Evolutionary conservation across 2,113 vertebrate genomes (phyloP).

Genomic region (Turnix velox): DNA sequence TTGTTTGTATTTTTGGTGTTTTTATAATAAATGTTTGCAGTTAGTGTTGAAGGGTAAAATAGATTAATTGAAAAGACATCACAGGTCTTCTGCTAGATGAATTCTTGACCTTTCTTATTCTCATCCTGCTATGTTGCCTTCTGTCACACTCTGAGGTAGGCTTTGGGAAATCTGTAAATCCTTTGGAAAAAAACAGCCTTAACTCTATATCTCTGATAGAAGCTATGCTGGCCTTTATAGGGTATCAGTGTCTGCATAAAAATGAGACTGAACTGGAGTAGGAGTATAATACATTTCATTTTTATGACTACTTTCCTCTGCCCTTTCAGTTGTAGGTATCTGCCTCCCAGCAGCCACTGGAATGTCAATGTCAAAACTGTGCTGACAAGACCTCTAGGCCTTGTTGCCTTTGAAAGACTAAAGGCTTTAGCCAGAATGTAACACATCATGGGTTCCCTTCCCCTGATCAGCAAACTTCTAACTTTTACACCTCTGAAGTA

Average conservation of each 20-base stretch:
- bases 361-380: neutral
- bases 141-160: neutral
- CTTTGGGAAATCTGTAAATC: neutral
- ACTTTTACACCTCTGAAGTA: neutral
- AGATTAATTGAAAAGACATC: neutral
- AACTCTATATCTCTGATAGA: neutral
- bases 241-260: neutral
- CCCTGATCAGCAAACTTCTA: neutral
- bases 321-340: neutral
- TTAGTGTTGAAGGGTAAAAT: neutral
- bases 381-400: neutral
- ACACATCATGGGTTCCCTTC: neutral
- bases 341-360: neutral
- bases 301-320: neutral
- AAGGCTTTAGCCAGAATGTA: neutral
- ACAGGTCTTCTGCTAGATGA: neutral
- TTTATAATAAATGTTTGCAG: neutral
- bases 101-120: neutral
- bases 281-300: neutral
- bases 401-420: neutral
- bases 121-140: neutral
- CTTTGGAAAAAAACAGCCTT: neutral
- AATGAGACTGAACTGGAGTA: neutral
- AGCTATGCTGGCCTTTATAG: neutral
- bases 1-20: neutral